Evolutionary conservation across 2,797 vertebrate genomes (phyloP).

Genomic region (Gymnoscopelus microlampas): DNA sequence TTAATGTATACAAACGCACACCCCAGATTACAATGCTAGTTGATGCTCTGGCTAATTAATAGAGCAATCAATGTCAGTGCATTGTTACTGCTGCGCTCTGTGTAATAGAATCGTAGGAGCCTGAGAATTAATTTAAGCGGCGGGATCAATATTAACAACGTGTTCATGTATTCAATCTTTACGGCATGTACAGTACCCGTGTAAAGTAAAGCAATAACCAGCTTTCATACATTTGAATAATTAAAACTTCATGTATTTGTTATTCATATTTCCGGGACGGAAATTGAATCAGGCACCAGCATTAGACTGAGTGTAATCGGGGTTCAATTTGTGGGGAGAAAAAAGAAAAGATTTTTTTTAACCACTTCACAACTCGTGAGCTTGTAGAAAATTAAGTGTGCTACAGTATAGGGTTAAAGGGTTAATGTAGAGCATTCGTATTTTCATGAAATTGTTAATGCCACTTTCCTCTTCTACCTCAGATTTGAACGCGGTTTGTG

Average conservation of each 20-base stretch:
- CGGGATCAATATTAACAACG: background rate
- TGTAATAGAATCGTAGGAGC: background rate
- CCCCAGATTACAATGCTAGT: background rate
- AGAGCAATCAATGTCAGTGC: background rate
- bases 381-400: too few relatives aligned
- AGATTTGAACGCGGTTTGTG: too few relatives aligned
- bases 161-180: conserved; percentile 1
- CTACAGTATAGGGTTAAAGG: too few relatives aligned
- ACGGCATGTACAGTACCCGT: background rate
- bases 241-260: conserved; percentile 44
- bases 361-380: too few relatives aligned
- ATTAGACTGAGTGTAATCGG: conserved; percentile 46
- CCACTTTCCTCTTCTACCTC: too few relatives aligned
- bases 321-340: too few relatives aligned
- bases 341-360: too few relatives aligned
- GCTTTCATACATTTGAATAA: conserved; percentile 43
- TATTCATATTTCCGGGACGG: conserved; percentile 43
- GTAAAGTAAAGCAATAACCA: too few relatives aligned
- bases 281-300: conserved; percentile 59
- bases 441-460: too few relatives aligned
- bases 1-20: too few relatives aligned
- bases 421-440: too few relatives aligned
- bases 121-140: background rate
- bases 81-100: background rate
- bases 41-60: background rate